Conservation (phyloP, 2,113 vertebrate genomes). For the Mellivora capensis region DNA sequence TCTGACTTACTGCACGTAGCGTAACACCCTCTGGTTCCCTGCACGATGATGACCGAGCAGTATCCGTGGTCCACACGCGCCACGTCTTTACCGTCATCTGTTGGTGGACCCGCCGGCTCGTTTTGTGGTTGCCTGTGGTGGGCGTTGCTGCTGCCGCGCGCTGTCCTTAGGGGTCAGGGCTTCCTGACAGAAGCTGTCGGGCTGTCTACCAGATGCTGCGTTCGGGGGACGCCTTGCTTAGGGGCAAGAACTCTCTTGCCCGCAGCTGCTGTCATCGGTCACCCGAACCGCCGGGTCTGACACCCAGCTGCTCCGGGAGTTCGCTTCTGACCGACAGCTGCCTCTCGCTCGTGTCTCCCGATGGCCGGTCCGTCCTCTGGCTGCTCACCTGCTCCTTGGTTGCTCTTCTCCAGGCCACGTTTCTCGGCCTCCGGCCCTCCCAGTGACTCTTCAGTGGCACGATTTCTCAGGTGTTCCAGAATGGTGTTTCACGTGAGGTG, state of each 20-base stretch:
- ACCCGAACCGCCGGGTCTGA: accelerated
- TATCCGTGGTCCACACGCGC: too few species aligned
- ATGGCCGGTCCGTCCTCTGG: accelerated
- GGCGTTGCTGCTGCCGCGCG: neutral
- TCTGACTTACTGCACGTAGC: neutral
- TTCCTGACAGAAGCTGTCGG: too few species aligned
- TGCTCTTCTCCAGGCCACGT: accelerated
- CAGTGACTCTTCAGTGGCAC: neutral
- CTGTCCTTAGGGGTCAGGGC: accelerated
- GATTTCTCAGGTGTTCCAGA: neutral
- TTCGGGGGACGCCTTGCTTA: accelerated
- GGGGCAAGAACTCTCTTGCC: neutral
- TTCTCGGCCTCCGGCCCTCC: neutral
- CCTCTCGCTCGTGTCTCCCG: neutral
- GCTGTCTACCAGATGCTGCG: accelerated
- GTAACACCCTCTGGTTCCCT: neutral
- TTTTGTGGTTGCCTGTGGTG: neutral
- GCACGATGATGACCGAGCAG: accelerated
- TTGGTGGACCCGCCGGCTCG: too few species aligned
- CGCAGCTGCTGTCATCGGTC: accelerated
- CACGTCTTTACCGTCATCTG: neutral
- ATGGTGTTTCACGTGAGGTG: accelerated
- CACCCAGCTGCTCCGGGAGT: accelerated
- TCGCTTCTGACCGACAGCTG: neutral
- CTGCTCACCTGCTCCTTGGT: accelerated